Evolutionary conservation across 2,888 invertebrate species (phyloP).

Genomic region (Stramonita haemastoma): DNA sequence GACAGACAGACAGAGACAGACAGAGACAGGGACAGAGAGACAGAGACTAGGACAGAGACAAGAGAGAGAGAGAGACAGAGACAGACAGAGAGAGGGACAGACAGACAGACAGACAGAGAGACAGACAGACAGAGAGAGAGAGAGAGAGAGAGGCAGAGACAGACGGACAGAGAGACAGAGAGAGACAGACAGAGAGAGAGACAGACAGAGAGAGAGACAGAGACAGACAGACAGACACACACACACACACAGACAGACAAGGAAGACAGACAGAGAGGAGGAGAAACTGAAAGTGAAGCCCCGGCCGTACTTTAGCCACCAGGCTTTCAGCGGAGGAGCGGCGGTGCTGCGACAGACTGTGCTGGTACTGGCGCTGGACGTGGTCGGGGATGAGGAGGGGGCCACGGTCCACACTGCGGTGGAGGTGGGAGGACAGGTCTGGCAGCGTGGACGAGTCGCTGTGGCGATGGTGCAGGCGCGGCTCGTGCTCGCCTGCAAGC

Average conservation of each 20-base stretch:
- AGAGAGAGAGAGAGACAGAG: too few relatives aligned
- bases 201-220: neutral
- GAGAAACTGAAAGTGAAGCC: neutral
- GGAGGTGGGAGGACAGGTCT: slow-evolving; percentile 56
- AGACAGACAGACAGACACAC: neutral
- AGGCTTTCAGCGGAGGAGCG: slow-evolving; percentile 92
- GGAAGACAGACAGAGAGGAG: neutral
- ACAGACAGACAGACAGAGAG: too few relatives aligned
- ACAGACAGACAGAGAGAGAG: too few relatives aligned
- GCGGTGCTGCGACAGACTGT: slow-evolving; percentile 48
- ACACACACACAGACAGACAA: neutral
- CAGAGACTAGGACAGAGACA: too few relatives aligned
- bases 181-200: too few relatives aligned
- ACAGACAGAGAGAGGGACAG: too few relatives aligned
- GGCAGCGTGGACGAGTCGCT: slow-evolving; percentile 59
- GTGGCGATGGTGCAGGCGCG: slow-evolving; percentile 56
- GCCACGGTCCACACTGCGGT: slow-evolving; percentile 61
- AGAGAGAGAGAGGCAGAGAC: too few relatives aligned
- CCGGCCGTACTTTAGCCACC: slow-evolving; percentile 87
- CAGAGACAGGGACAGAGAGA: too few relatives aligned
- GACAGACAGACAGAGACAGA: too few relatives aligned
- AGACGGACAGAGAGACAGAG: too few relatives aligned
- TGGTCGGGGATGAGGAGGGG: slow-evolving; percentile 65
- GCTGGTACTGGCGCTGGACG: slow-evolving; percentile 54
- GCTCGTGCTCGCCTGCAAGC: slow-evolving; percentile 44